Base-by-base conservation (phyloP, 1,140 invertebrate species). In the Asbolus verrucosus region DNA sequence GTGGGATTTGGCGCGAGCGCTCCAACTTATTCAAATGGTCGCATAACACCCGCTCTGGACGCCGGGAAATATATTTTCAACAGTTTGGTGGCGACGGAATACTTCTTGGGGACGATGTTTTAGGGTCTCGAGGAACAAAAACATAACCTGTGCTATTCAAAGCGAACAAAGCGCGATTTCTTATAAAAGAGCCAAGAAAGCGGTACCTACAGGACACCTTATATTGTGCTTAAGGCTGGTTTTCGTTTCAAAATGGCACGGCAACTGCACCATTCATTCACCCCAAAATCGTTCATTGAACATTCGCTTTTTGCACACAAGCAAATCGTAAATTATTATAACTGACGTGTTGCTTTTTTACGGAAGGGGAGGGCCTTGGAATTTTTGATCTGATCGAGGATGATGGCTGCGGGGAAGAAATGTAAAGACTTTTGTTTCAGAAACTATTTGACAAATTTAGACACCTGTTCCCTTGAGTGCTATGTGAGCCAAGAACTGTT, bases 161-260 rank as follows among this genome's bases (percentile, higher is more conserved):
- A 38, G 14, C 18, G 61, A 63, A 63, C 61, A 63, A 63, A 19
- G 24, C 33, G 33, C 61, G 61, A 63, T 63, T 63, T 63, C 61
- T 63, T 63, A 63, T 63, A 39, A 63, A 62, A 19, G 61, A 41
- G 24, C 61, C 61, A 63, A 63, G 61, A 63, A 62, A 63, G 61
- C 61, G 33, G 61, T 39, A 63, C 16, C 61, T 38, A 41, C 61
- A 41, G 61, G 61, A 63, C 61, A 63, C 61, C 61, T 63, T 63
- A 41, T 41, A 63, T 63, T 63, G 33, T 41, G 61, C 3, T 21
- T 21, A 59, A 27, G 19, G 27, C 41, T 62, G 36, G 30, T 62
- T 62, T 62, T 62, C 46, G 9, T 62, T 38, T 27, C 61, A 24
- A 19, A 21, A n/a, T n/a, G 15, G 38, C 16, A 62, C 27, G 38